Conservation (phyloP, 2,797 vertebrate genomes). For the Okamejei kenojei region DNA sequence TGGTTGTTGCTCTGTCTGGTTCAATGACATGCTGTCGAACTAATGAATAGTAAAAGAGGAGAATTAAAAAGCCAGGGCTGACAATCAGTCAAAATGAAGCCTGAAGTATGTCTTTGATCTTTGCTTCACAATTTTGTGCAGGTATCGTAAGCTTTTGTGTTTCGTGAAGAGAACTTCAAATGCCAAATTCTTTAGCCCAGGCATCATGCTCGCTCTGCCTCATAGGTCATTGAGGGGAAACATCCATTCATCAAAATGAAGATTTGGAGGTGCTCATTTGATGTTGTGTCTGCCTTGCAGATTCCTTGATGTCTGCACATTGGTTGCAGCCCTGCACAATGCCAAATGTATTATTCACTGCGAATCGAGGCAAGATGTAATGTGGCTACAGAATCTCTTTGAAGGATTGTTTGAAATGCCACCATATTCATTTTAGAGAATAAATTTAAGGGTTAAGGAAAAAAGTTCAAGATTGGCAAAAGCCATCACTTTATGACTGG, state of each 20-base stretch:
- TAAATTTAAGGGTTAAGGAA: neutral
- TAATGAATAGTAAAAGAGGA: neutral
- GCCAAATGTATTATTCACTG: neutral
- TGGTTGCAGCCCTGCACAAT: neutral
- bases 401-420: neutral
- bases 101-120: neutral
- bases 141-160: neutral
- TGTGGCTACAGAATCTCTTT: neutral
- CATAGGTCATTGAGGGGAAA: neutral
- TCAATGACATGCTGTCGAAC: neutral
- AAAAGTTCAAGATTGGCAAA: neutral
- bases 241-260: neutral
- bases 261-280: neutral
- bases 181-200: neutral
- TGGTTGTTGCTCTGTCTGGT: neutral
- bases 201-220: neutral
- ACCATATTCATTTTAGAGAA: too few relatives aligned
- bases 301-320: neutral
- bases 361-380: neutral
- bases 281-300: neutral
- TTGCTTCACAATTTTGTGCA: neutral
- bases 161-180: neutral
- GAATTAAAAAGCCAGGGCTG: neutral
- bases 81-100: neutral
- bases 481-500: neutral